Evolutionary conservation across 1,140 invertebrate species (phyloP).

Genomic region (Penaeus chinensis): DNA sequence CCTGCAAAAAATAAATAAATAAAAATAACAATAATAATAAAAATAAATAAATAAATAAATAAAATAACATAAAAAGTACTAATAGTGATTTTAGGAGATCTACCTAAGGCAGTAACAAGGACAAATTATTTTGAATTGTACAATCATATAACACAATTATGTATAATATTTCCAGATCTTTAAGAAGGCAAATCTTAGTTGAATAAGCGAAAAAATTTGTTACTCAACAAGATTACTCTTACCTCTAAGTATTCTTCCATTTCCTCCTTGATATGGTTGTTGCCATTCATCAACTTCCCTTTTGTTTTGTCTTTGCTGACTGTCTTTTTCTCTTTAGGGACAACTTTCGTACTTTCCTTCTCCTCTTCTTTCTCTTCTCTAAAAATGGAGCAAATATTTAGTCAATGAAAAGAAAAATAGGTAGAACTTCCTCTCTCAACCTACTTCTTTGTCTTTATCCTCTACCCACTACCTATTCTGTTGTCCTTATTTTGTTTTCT

Average conservation of each 20-base stretch:
- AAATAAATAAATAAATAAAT: not conserved
- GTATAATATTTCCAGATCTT: too few species aligned
- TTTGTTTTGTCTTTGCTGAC: not conserved
- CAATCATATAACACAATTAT: too few species aligned
- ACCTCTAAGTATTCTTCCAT: slow-evolving; percentile 8
- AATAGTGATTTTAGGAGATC: too few species aligned
- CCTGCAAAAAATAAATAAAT: not conserved
- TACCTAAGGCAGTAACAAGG: too few species aligned
- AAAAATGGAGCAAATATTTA: not conserved
- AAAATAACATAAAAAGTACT: not conserved
- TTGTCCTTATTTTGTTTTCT: too few species aligned
- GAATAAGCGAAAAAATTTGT: too few species aligned
- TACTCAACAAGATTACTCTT: not conserved
- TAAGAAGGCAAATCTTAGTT: too few species aligned
- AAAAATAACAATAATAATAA: not conserved
- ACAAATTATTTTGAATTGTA: too few species aligned
- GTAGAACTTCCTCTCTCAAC: too few species aligned
- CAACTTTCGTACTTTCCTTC: slow-evolving; percentile 13
- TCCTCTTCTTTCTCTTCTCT: slow-evolving; percentile 49
- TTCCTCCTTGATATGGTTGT: slow-evolving; percentile 37
- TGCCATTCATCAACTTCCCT: slow-evolving; percentile 33
- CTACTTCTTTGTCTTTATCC: too few species aligned
- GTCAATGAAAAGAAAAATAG: too few species aligned
- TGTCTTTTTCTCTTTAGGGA: slow-evolving; percentile 13
- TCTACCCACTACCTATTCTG: too few species aligned